Evolutionary conservation across 1,140 invertebrate species (phyloP).

Genomic region (Macrobrachium nipponense): DNA sequence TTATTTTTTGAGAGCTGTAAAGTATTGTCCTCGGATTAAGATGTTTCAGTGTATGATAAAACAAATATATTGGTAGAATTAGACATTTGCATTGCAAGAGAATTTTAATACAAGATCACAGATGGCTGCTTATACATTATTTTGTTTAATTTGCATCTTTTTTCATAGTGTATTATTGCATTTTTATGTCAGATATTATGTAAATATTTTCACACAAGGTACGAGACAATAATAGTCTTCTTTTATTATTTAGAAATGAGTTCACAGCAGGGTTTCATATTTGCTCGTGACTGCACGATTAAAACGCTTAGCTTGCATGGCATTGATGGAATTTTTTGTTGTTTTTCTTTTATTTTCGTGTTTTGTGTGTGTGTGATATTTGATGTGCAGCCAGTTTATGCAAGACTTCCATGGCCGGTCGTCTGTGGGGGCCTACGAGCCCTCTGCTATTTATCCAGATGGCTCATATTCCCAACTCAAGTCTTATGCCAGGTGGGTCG

Average conservation of each 20-base stretch:
- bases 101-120: too few species aligned
- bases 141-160: neutral
- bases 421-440: constrained; percentile 54
- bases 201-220: too few species aligned
- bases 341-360: neutral
- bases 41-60: too few species aligned
- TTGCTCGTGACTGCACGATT: neutral
- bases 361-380: constrained; percentile 30
- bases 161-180: neutral
- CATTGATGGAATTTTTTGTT: constrained; percentile 6
- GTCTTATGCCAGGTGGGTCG: constrained; percentile 52
- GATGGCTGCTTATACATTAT: neutral
- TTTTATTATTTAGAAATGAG: neutral
- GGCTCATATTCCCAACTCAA: constrained; percentile 53
- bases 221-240: neutral
- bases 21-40: too few species aligned
- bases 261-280: neutral
- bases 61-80: too few species aligned
- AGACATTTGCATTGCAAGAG: too few species aligned
- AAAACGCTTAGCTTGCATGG: constrained; percentile 1
- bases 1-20: too few species aligned
- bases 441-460: constrained; percentile 59
- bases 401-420: constrained; percentile 62
- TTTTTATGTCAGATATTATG: too few species aligned
- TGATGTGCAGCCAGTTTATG: constrained; percentile 64